These are phyloP conservation scores for Parelbella ahira DNA, from an alignment of 2,888 invertebrate genomes.

Conservation along the genomic window DNA sequence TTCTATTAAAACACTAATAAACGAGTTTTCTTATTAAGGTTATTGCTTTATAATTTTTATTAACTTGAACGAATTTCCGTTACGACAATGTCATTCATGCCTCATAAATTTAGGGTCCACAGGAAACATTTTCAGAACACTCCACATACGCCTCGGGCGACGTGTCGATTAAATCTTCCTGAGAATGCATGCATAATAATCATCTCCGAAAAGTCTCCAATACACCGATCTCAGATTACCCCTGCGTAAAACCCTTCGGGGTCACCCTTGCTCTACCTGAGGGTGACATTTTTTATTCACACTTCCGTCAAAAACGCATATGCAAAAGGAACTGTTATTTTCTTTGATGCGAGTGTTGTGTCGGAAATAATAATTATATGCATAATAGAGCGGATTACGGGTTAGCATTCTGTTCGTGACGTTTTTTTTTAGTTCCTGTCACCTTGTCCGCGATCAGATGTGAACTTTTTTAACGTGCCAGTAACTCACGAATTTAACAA, in stretches of 20 bases:
- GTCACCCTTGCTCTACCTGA: conserved; percentile 71
- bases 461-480: conserved; percentile 48
- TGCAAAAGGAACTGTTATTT: conserved; percentile 77
- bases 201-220: conserved; percentile 56
- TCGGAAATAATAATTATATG: conserved; percentile 81
- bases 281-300: conserved; percentile 78
- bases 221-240: conserved; percentile 65
- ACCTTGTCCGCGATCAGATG: conserved; percentile 69
- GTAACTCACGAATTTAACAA: conserved; percentile 55
- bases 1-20: no score
- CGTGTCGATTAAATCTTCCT: conserved; percentile 65
- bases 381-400: conserved; percentile 77
- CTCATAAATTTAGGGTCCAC: conserved; percentile 46
- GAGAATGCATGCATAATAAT: conserved; percentile 78
- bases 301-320: conserved; percentile 75
- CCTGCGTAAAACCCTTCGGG: conserved; percentile 52
- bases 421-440: conserved; percentile 66
- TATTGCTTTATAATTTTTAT: no score
- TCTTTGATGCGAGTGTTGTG: conserved; percentile 62
- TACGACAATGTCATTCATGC: conserved; percentile 44
- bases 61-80: conserved; percentile 41
- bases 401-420: conserved; percentile 62
- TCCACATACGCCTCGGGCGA: conserved; percentile 62
- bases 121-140: conserved; percentile 51
- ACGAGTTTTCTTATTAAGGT: no score